Conservation (phyloP, 2,113 vertebrate species). For the Rynchops niger region DNA sequence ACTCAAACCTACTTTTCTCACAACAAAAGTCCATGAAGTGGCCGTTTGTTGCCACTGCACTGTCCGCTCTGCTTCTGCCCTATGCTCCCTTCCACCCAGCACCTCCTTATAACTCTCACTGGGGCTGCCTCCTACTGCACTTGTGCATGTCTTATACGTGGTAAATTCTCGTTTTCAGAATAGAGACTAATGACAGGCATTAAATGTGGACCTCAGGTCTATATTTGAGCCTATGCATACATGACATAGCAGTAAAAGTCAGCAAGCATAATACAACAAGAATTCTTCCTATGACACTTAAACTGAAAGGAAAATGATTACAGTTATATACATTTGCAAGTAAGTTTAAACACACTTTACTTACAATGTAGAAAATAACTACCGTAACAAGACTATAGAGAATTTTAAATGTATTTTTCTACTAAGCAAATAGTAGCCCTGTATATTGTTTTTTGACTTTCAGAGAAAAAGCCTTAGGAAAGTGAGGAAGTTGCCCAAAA, state of each 20-base stretch:
- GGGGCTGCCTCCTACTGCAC: background rate
- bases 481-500: background rate
- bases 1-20: background rate
- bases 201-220: background rate
- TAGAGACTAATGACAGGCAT: background rate
- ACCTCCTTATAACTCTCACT: background rate
- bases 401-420: background rate
- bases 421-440: too few species aligned
- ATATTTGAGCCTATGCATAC: background rate
- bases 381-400: background rate
- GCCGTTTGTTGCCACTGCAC: background rate
- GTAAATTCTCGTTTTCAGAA: background rate
- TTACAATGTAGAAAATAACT: background rate
- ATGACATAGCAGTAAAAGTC: background rate
- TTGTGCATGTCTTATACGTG: background rate
- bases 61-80: background rate
- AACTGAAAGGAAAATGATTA: background rate
- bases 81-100: fast-evolving
- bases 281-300: background rate
- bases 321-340: too few species aligned
- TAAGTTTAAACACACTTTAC: background rate
- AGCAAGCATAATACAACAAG: background rate
- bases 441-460: background rate
- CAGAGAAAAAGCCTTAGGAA: background rate
- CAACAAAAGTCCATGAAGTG: background rate